Percentiles rank a stretch among this genome's conserved stretches.
These are phyloP conservation scores for Cetonia aurata DNA, from an alignment of 2,888 invertebrate genomes.

Conservation along the genomic window DNA sequence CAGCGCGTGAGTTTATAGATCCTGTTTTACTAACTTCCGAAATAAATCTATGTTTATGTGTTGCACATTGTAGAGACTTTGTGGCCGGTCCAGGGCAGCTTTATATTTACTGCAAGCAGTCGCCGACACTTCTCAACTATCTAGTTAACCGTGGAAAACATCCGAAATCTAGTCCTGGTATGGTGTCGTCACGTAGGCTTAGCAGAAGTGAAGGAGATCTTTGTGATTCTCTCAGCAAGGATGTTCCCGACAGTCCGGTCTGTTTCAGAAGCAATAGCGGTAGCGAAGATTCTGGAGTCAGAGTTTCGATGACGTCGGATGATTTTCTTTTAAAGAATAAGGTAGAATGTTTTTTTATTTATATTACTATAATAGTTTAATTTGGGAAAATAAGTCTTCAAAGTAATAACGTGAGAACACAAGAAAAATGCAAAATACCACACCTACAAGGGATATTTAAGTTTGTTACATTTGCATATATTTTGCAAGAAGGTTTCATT, in stretches of 20 bases:
- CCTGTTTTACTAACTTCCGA: background rate
- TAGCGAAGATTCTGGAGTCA: constrained; percentile 63
- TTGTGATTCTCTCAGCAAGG: constrained; percentile 51
- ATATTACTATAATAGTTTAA: no score
- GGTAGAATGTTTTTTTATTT: constrained; percentile 50
- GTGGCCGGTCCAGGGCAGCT: constrained; percentile 69
- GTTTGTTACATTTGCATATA: no score
- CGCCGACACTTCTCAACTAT: constrained; percentile 65
- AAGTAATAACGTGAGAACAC: no score
- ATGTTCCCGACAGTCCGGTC: constrained; percentile 58
- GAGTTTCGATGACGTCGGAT: constrained; percentile 63
- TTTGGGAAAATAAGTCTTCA: no score
- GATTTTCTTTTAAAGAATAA: constrained; percentile 61
- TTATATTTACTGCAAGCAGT: constrained; percentile 67
- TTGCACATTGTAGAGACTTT: constrained; percentile 65
- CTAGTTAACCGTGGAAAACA: constrained; percentile 66
- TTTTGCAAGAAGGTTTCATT: no score
- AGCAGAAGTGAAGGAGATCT: constrained; percentile 70
- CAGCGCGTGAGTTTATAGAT: constrained; percentile 68
- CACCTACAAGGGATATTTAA: no score
- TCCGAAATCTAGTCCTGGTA: constrained; percentile 55
- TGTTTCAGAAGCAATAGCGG: constrained; percentile 59
- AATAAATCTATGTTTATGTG: background rate
- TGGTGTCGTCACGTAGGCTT: constrained; percentile 60
- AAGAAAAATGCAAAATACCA: no score